Evolutionary conservation across 2,888 invertebrate species (phyloP).

Genomic region (Troglohyphantes excavatus): DNA sequence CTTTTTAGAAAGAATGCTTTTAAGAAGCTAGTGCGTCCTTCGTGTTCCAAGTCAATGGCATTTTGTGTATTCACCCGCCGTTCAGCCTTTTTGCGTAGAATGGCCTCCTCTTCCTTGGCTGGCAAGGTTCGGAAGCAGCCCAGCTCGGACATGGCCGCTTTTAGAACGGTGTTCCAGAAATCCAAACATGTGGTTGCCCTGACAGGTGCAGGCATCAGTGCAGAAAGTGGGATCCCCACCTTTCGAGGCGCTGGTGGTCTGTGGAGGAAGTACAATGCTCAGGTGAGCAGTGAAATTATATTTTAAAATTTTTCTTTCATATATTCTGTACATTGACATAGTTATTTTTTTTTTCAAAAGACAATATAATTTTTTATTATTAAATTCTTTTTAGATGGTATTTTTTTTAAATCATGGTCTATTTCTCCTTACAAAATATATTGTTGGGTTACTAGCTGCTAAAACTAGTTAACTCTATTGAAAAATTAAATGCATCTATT

Average conservation of each 20-base stretch:
- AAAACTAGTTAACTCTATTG: too few relatives aligned
- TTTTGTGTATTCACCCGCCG: slow-evolving; percentile 62
- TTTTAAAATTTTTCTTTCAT: too few relatives aligned
- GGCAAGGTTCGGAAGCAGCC: slow-evolving; percentile 72
- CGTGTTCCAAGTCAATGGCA: slow-evolving; percentile 58
- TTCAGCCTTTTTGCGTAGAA: slow-evolving; percentile 68
- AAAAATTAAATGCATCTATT: too few relatives aligned
- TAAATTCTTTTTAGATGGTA: too few relatives aligned
- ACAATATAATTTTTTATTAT: too few relatives aligned
- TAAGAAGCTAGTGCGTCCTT: slow-evolving; percentile 50
- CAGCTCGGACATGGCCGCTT: slow-evolving; percentile 83
- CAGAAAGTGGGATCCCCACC: slow-evolving; percentile 93
- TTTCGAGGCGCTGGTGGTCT: slow-evolving; percentile 91
- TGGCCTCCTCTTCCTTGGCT: slow-evolving; percentile 63
- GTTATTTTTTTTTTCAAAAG: too few relatives aligned
- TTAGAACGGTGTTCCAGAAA: slow-evolving; percentile 85
- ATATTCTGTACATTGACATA: too few relatives aligned
- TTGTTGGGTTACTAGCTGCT: too few relatives aligned
- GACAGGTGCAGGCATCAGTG: slow-evolving; percentile 91
- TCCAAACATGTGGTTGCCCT: slow-evolving; percentile 88
- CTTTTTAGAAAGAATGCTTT: slow-evolving; percentile 58
- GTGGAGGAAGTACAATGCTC: slow-evolving; percentile 90
- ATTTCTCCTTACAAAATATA: too few relatives aligned
- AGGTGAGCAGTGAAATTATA: too few relatives aligned
- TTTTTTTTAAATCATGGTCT: too few relatives aligned